Base-by-base conservation (phyloP, 2,888 invertebrate species). In the Mesodorylaimus sp. region DNA sequence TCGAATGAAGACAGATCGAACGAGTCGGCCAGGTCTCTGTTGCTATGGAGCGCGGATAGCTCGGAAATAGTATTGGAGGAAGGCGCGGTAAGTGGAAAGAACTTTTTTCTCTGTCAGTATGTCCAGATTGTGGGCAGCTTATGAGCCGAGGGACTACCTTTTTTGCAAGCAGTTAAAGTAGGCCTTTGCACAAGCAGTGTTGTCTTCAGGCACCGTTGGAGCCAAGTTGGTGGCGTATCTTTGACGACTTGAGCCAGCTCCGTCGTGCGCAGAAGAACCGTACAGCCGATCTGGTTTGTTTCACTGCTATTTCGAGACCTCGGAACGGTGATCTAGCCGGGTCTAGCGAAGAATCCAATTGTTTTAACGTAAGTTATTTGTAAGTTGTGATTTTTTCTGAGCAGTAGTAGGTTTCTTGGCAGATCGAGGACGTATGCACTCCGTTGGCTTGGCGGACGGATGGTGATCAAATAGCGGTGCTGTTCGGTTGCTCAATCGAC, bases 361-460 rank as follows among this genome's bases (percentile, higher is more conserved):
- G n/a, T n/a, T n/a, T n/a, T n/a, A n/a, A n/a, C n/a, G n/a, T n/a
- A n/a, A n/a, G n/a, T n/a, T n/a, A n/a, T n/a, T n/a, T n/a, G n/a
- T n/a, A n/a, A n/a, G n/a, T n/a, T n/a, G n/a, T n/a, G n/a, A n/a
- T n/a, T n/a, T n/a, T n/a, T n/a, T n/a, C n/a, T n/a, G n/a, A n/a
- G n/a, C 10, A 16, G n/a, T 7, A 7, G 41, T 16, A 16, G 10
- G 7, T 39, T 7, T 19, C 10, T 24, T 47, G 44, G 25, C 26
- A 48, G 48, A 13, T 48, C 3, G 48, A 48, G n/a, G 29, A 28
- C 5, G 2, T 7, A 13, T 50, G 50, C 24, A 13, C 36, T 5
- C 46, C 50, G 3, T 7, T 50, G n/a, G 26, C 23, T n/a, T 50
- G 50, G 50, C 27, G 28, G 19, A 28, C 42, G 24, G 23, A 25